These are phyloP conservation scores for Euleptes europaea DNA, from an alignment of 2,113 vertebrate genomes.

Conservation along the genomic window DNA sequence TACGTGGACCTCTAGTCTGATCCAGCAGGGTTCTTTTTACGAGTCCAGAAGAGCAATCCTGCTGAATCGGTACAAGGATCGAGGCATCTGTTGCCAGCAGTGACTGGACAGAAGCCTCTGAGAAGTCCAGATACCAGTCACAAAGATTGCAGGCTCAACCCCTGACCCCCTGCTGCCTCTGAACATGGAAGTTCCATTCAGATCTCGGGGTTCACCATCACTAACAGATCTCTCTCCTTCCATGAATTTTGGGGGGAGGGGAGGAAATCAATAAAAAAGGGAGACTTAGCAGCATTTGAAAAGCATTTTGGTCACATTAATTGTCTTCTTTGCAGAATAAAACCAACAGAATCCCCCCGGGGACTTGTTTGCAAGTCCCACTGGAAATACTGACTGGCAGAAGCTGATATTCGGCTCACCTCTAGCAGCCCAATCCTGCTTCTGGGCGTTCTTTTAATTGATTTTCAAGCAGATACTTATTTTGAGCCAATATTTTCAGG, in stretches of 20 bases:
- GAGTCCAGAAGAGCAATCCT: too few species aligned
- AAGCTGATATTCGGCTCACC: background rate
- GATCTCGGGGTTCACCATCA: accelerated
- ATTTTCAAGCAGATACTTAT: background rate
- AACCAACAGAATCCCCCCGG: conserved; percentile 18
- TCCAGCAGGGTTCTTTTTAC: too few species aligned
- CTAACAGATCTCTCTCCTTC: background rate
- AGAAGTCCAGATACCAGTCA: too few species aligned
- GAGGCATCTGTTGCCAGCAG: background rate
- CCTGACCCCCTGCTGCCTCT: background rate
- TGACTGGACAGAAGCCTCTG: background rate
- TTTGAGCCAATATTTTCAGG: background rate
- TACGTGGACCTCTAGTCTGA: too few species aligned
- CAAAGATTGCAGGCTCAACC: background rate
- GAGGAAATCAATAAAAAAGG: background rate
- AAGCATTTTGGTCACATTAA: conserved; percentile 31
- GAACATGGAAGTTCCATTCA: accelerated
- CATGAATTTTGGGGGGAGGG: background rate
- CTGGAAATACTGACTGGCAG: background rate
- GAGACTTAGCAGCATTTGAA: conserved; percentile 28
- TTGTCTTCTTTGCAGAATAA: background rate
- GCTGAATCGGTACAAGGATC: too few species aligned
- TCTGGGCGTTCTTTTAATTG: too few species aligned
- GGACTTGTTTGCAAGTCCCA: conserved; percentile 22
- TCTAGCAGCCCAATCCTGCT: background rate